Conservation (phyloP, 1,140 invertebrate species). For the Mactra quadrangularis region DNA sequence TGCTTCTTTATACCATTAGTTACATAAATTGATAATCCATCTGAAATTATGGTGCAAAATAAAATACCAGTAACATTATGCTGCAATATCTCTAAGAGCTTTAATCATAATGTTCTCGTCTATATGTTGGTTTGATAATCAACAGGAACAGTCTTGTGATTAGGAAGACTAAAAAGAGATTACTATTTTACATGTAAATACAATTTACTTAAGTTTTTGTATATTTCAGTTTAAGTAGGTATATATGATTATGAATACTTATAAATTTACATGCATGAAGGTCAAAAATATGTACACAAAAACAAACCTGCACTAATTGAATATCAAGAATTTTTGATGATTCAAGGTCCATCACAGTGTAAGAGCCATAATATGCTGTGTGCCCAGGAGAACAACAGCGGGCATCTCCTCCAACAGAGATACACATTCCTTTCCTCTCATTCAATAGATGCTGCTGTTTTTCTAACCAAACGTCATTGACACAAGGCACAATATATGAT, state of each 20-base stretch:
- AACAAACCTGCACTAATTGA: neutral
- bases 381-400: slow-evolving; percentile 47
- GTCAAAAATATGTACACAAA: neutral
- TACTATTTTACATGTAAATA: neutral
- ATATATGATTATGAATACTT: neutral
- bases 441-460: neutral
- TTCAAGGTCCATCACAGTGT: slow-evolving; percentile 35
- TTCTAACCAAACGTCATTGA: no score
- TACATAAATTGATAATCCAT: no score
- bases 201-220: neutral
- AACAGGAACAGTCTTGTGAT: neutral
- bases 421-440: neutral
- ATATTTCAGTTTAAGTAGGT: neutral
- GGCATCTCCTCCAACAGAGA: slow-evolving; percentile 40
- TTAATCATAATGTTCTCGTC: no score
- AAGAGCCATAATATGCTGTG: slow-evolving; percentile 56
- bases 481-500: neutral
- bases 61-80: no score
- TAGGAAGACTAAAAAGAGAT: neutral
- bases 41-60: no score
- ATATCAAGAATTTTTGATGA: neutral
- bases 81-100: no score
- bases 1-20: no score
- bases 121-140: neutral
- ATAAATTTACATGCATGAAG: neutral